Conservation (phyloP, 2,888 invertebrate genomes). For the Dysmachus trigonus region DNA sequence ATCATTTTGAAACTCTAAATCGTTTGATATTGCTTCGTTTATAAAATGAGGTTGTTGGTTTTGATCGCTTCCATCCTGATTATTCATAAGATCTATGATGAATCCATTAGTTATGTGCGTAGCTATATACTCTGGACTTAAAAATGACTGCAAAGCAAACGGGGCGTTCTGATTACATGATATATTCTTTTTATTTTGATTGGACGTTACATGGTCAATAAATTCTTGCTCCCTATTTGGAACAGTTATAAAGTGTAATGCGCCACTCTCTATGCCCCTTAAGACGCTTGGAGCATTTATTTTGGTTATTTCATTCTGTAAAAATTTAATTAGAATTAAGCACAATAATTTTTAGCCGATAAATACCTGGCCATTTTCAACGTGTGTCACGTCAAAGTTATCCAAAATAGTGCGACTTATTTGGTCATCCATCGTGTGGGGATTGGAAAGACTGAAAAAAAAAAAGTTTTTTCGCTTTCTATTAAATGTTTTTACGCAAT, state of each 20-base stretch:
- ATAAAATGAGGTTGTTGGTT: slow-evolving; percentile 44
- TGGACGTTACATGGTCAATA: slow-evolving; percentile 60
- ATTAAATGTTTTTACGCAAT: neutral
- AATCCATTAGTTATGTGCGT: slow-evolving; percentile 57
- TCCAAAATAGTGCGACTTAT: slow-evolving; percentile 51
- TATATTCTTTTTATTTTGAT: neutral
- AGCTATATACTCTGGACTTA: slow-evolving; percentile 60
- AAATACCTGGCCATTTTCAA: slow-evolving; percentile 38
- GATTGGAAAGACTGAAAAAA: neutral
- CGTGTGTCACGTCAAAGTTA: slow-evolving; percentile 49
- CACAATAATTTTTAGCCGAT: neutral
- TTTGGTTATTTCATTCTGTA: slow-evolving; percentile 52
- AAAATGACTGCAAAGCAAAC: slow-evolving; percentile 55
- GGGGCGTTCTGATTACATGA: neutral
- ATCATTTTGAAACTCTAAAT: slow-evolving; percentile 43
- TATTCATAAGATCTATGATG: slow-evolving; percentile 61
- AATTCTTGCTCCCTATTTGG: slow-evolving; percentile 57
- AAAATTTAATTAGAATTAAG: neutral
- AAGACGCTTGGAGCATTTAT: slow-evolving; percentile 48
- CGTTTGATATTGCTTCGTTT: slow-evolving; percentile 35
- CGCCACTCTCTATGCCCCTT: slow-evolving; percentile 51
- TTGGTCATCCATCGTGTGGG: slow-evolving; percentile 51
- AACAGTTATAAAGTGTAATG: slow-evolving; percentile 53
- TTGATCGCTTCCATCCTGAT: slow-evolving; percentile 47
- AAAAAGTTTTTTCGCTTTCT: neutral